Base-by-base conservation (phyloP, 2,797 vertebrate species). In the Lagodon rhomboides region DNA sequence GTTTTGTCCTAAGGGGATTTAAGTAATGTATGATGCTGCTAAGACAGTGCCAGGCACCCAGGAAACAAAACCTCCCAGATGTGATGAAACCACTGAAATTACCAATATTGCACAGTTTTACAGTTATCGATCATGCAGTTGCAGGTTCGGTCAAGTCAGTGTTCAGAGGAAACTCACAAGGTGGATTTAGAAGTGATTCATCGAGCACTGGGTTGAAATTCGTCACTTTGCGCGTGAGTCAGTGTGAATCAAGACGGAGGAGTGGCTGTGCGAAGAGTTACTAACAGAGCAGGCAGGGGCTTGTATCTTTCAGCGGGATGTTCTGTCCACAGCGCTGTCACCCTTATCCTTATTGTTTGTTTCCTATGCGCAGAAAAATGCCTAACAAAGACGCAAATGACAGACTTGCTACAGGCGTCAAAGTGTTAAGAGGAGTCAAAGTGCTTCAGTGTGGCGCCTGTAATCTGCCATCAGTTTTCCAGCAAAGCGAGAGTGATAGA, bases 161-260 rank as follows among this genome's bases (percentile, higher is more conserved):
- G 67, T 85, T 54, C 34, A 7, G 38, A 59, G 44, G 5, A 84
- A 77, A 59, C 67, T 77, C 23, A 49, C 69, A 79, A 41, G 13
- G 55, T 60, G 56, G 44, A 18, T 58, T 54, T 3, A 66, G 54
- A 30, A 58, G 27, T 92, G 89, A 93, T 46, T 86, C 85, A 90
- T 16, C 18, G 25, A 72, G 47, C 16, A 2, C 54, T 58, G 8
- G 5, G 25, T 71, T 74, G 22, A 66, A 5, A 72, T 56, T 75
- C 70, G 77, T 81, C 44, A 23, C 23, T 76, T 79, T 66, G 67
- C 79, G 6, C 22, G 13, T 92, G 92, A 92, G 75, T 93, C 91
- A 91, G 44, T 25, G 25, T 93, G 89, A 92, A 82, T 92, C 88
- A 88, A 80, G 25, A 49, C 75, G 86, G 85, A 87, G 85, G 85